Base-by-base conservation (phyloP, 2,797 vertebrate species). In the Setipinna tenuifilis region DNA sequence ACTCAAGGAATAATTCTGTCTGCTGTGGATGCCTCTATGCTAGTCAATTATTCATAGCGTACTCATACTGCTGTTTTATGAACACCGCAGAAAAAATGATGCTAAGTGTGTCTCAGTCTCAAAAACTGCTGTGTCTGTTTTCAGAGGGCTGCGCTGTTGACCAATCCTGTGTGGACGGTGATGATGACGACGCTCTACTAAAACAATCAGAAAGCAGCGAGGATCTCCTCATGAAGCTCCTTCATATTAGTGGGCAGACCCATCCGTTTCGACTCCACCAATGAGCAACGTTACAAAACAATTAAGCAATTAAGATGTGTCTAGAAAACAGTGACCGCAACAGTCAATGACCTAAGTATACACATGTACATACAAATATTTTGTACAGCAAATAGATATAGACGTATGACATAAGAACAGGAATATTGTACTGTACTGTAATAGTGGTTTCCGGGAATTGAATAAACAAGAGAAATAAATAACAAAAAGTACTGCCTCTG, bases 161-260 rank as follows among this genome's bases (percentile, higher is more conserved):
- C 83, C 90, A 88, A 35, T 90, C 89, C 5, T 91, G 91, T 88
- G 59, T 87, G 82, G 89, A 89, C 0, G 87, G 85, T 11, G 90
- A 92, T 12, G 83, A 83, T 0, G 90, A 90, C 0, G 25, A 75
- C 9, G 10, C 84, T 2, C 35, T 83, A 21, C 58, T 83, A 12
- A 82, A 50, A 75, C 89, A 80, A 86, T 86, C 90, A 21, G 87
- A 83, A 61, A 88, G 41, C 31, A 83, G 85, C 68, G 85, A 86
- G 35, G 90, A 89, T 78, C 75, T 92, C 14, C 85, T 92, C 23
- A 75, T 90, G 82, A 92, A 90, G 81, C 91, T 92, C 19, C 90
- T 92, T 46, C 88, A 90, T 59, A 86, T 91, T 83, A 86, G 87
- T 23, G 91, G 87, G 85, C 87, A 87, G 46, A 80, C 84, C 82